Percentiles rank a stretch among this genome's conserved stretches.
Conservation (phyloP, 2,888 invertebrate genomes). For the Drosophila pseudotalamancana region DNA sequence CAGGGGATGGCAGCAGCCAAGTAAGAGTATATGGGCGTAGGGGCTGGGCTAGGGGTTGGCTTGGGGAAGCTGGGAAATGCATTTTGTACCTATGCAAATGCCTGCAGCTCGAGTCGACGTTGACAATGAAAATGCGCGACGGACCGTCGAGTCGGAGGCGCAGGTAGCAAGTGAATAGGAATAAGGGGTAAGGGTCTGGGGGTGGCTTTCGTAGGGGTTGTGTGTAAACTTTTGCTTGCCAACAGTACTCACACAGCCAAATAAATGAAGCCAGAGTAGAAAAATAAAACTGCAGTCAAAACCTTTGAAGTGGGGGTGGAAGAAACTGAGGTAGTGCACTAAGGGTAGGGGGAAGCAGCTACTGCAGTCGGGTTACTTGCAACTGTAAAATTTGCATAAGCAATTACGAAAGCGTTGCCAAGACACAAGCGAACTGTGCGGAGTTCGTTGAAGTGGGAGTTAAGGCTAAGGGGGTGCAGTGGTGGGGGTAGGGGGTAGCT, state of each 20-base stretch:
- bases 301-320: neutral
- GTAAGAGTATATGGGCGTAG: neutral
- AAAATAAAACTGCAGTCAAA: neutral
- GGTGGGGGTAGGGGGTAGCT: neutral
- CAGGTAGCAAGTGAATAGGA: neutral
- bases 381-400: constrained; percentile 75
- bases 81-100: constrained; percentile 35
- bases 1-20: neutral
- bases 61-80: constrained; percentile 29
- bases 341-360: neutral
- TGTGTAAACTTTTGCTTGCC: constrained; percentile 39
- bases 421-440: constrained; percentile 7
- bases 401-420: constrained; percentile 66
- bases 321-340: neutral
- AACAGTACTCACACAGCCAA: constrained; percentile 30
- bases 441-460: neutral
- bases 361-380: constrained; percentile 32
- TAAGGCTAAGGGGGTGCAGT: neutral
- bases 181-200: neutral
- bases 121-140: constrained; percentile 48
- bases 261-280: constrained; percentile 30
- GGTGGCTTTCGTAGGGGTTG: neutral
- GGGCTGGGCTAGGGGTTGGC: neutral
- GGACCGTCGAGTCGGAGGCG: neutral
- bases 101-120: constrained; percentile 20